Percentiles rank a stretch among this genome's conserved stretches.
phyloP scores from a whole-genome alignment of 2,888 invertebrate species.

The Drosophila mulleri region DNA sequence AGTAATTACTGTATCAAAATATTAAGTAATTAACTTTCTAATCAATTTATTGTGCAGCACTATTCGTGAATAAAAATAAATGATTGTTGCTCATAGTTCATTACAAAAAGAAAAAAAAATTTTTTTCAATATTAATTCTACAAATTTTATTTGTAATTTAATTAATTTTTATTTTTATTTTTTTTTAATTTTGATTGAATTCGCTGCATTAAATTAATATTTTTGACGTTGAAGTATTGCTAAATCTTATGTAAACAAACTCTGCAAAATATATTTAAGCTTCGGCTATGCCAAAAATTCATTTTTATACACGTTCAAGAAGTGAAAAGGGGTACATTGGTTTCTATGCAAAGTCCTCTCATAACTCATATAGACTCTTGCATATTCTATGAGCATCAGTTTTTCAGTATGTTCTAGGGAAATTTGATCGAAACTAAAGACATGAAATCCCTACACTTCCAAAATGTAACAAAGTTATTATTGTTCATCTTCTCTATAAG shows the following conservation, averaged over 20 bases:
- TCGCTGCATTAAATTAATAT: neutral
- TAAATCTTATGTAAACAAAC: neutral
- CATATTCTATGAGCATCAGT: too few relatives aligned
- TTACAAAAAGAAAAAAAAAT: neutral
- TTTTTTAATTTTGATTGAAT: conserved; percentile 2
- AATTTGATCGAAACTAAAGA: neutral
- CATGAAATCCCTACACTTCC: too few relatives aligned
- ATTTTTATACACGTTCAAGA: neutral
- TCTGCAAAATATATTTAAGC: conserved; percentile 45
- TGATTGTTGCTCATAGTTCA: too few relatives aligned
- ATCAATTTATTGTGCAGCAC: too few relatives aligned
- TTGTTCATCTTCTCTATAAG: neutral
- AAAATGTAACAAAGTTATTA: too few relatives aligned
- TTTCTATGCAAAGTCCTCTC: neutral
- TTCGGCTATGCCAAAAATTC: conserved; percentile 30
- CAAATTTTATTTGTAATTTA: neutral
- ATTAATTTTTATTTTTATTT: neutral
- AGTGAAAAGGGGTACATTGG: neutral
- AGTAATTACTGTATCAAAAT: neutral
- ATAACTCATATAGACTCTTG: too few relatives aligned
- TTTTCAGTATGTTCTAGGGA: neutral
- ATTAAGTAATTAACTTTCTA: neutral
- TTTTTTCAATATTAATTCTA: neutral
- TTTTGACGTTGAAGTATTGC: conserved; percentile 1
- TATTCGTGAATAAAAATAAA: too few relatives aligned